These are phyloP conservation scores for Blastobasis adustella DNA, from an alignment of 2,888 invertebrate species.

Conservation along the genomic window DNA sequence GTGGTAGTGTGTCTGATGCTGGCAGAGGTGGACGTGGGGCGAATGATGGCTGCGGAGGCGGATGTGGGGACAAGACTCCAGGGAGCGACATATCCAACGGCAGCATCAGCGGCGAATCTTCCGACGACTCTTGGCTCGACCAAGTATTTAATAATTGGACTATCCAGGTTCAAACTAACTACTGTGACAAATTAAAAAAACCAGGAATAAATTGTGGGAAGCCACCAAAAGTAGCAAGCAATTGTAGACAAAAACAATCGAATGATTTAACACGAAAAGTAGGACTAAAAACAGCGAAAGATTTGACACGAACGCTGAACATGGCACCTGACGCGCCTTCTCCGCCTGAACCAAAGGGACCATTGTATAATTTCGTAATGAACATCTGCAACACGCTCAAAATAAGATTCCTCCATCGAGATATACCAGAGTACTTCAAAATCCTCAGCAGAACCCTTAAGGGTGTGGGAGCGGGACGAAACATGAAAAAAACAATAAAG, in stretches of 20 bases:
- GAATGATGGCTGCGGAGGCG: not conserved
- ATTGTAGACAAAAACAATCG: not conserved
- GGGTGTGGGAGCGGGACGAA: constrained; percentile 23
- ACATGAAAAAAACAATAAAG: constrained; percentile 29
- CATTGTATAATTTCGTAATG: constrained; percentile 38
- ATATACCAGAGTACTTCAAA: constrained; percentile 30
- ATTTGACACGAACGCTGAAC: not conserved
- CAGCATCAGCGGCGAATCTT: not conserved
- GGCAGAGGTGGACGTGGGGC: not conserved
- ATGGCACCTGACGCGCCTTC: not conserved
- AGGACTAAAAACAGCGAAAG: not conserved
- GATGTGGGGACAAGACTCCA: not conserved
- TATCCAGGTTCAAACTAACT: not conserved
- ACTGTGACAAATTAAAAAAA: not conserved
- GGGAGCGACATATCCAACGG: not conserved
- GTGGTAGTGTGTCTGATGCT: not conserved
- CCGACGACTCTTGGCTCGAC: not conserved
- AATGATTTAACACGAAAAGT: not conserved
- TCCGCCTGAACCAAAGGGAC: constrained; percentile 25
- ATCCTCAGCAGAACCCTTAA: constrained; percentile 30
- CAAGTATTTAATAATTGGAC: not conserved
- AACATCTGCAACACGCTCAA: constrained; percentile 38
- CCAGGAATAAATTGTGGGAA: not conserved
- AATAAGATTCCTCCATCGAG: constrained; percentile 22
- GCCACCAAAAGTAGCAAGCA: not conserved